phyloP scores from a whole-genome alignment of 2,113 vertebrate genomes.

The Anguilla rostrata region DNA sequence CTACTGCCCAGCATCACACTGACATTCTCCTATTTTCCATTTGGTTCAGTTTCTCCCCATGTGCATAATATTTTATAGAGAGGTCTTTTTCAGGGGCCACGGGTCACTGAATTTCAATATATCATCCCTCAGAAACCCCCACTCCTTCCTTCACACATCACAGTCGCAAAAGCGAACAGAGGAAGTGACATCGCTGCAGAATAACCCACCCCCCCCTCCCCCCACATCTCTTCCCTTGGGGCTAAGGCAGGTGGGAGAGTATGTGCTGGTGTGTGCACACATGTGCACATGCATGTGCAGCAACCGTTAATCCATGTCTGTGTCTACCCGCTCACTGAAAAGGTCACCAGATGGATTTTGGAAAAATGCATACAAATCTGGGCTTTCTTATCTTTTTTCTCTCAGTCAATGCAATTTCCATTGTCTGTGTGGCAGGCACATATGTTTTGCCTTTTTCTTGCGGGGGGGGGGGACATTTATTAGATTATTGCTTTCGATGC shows the following conservation, averaged over 20 bases:
- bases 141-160: not conserved
- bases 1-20: not conserved
- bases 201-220: not conserved
- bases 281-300: slow-evolving; percentile 16
- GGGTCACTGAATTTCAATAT: slow-evolving; percentile 2
- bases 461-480: slow-evolving; percentile 52
- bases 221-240: not conserved
- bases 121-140: not conserved
- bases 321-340: slow-evolving; percentile 43
- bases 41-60: not conserved
- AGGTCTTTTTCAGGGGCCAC: not conserved
- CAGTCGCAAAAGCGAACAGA: not conserved
- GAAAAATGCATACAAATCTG: slow-evolving; percentile 53
- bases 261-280: not conserved
- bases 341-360: slow-evolving; percentile 60
- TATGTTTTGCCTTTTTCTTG: slow-evolving; percentile 59
- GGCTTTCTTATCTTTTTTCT: slow-evolving; percentile 48
- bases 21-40: not conserved
- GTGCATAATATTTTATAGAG: not conserved
- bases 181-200: not conserved
- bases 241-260: not conserved
- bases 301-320: not conserved
- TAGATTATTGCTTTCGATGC: slow-evolving; percentile 67
- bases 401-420: slow-evolving; percentile 51
- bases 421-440: slow-evolving; percentile 47